Evolutionary conservation across 2,797 vertebrate genomes (phyloP), one percentile per base, ranked within the genome.

Genomic region (Steatocranus sp.): DNA sequence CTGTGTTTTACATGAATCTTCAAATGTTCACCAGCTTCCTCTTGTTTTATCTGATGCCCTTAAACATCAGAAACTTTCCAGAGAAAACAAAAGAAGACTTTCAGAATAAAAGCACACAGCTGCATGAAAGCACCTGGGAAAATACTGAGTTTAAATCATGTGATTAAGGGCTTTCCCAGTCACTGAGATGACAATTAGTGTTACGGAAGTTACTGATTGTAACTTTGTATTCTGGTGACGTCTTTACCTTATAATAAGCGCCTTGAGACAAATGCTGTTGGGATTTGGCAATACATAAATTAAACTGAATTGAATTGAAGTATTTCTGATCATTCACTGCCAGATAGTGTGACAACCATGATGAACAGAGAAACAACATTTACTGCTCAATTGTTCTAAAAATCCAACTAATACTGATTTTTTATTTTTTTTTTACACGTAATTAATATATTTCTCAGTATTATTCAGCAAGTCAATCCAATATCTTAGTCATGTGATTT

Each of bases 401-500:
- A 63, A 63, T 63, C 0, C 0, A 20, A 63, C 0, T 5, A 63
- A 36, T 36, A 36, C 32, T 2, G 0, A 61, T 7, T 34, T 12
- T n/a, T n/a, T n/a, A n/a, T n/a, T n/a, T n/a, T n/a, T n/a, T 25
- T 8, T 34, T 18, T 3, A 27, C 11, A 63, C 0, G 11, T 12
- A 20, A 38, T 63, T 36, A 61, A 32, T 9, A 58, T 58, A 58
- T 58, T 58, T 58, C 56, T 58, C 30, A 32, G 17, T 32, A 11
- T 61, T 34, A 61, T 34, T 61, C 56, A 61, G 17, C 15, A 61
- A n/a, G 27, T 61, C 17, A 61, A 61, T n/a, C 30, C 2, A 61
- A 34, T n/a, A 34, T n/a, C 56, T 61, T 34, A 61, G 30, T 34
- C 30, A 34, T 61, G 30, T 61, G 32, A 34, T 61, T 63, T 12